Conservation (phyloP, 2,888 invertebrate genomes). For the Mythimna lalbum region DNA sequence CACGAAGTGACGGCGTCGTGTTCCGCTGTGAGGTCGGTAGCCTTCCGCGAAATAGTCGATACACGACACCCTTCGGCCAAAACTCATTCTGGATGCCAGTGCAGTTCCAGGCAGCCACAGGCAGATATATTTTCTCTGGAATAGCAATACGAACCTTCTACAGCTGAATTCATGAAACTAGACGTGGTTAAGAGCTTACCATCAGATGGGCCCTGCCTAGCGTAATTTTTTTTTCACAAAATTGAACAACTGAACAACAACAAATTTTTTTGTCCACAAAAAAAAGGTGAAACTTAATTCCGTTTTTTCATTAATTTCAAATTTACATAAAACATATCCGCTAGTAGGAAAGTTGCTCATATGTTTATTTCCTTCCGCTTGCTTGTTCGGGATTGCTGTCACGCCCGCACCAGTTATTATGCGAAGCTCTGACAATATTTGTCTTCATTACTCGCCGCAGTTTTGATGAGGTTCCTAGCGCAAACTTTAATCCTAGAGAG, state of each 20-base stretch:
- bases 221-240: too few species aligned
- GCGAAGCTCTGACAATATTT: constrained; percentile 20
- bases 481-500: constrained; percentile 18
- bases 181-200: background rate
- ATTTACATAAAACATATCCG: background rate
- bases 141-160: background rate
- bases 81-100: too few species aligned
- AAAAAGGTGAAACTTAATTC: too few species aligned
- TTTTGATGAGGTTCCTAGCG: constrained; percentile 26
- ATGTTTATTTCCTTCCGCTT: background rate
- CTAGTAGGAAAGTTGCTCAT: background rate
- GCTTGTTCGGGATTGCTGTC: background rate
- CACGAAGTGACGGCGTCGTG: too few species aligned
- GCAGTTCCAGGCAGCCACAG: background rate
- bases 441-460: constrained; percentile 25
- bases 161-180: background rate
- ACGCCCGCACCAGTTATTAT: background rate
- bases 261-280: too few species aligned
- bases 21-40: too few species aligned
- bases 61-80: too few species aligned
- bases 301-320: background rate
- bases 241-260: too few species aligned
- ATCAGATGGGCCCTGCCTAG: background rate
- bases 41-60: too few species aligned
- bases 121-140: background rate